Evolutionary conservation across 1,140 invertebrate species (phyloP), one percentile per base, ranked within the genome.

Genomic region (Prorops nasuta): DNA sequence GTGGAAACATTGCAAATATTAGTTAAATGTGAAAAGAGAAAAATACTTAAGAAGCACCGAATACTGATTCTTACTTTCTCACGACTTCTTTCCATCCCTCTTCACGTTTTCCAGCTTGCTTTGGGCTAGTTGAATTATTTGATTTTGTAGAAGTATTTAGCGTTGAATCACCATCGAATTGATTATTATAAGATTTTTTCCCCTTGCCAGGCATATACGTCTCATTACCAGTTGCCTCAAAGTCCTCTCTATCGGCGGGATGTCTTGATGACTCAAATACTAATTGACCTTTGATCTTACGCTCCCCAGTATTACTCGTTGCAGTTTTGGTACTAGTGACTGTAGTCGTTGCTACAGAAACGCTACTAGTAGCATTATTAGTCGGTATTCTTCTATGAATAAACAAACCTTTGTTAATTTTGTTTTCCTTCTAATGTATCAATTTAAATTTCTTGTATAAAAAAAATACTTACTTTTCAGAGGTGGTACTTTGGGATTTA

Each of bases 71-170:
- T 69, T 71, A 90, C 77, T 91, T 96, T 66, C 94, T 79, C 6
- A 94, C 91, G 8, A 98, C 94, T 80, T 98, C 94, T 74, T 96
- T 97, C 95, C 95, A 98, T 6, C 94, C 94, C 70, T 97, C 94
- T 60, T 98, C 94, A 41, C 91, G 82, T 53, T 89, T 83, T 63
- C 83, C 75, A 55, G 78, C 79, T 67, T 88, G 86, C 63, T 90
- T 90, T 1, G 87, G 86, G 70, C 86, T 89, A 1, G 82, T 80
- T 4, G 75, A 73, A 48, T 58, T 71, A n/a, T 58, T 71, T 3
- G 56, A 58, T 51, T 80, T 80, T 1, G 58, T 41, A 7, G 64
- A 60, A 15, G 56, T 55, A 48, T 67, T 67, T 6, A 76, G 44
- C 19, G 60, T n/a, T 21, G 80, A 58, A 4, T 53, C 78, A 35